Base-by-base conservation (phyloP, 2,113 vertebrate genomes). In the Oncorhynchus nerka region DNA sequence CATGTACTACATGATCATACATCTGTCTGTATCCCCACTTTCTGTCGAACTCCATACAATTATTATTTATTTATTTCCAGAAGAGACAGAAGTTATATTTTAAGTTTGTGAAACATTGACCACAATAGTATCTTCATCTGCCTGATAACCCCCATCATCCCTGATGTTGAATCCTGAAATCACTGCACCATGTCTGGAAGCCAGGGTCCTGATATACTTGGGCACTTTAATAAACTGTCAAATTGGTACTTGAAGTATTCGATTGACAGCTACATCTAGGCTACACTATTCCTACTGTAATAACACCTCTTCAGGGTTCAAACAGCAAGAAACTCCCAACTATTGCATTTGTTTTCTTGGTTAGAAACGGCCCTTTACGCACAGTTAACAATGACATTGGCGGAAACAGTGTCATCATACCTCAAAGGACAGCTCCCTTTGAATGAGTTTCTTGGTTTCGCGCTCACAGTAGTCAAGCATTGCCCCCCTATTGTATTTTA, bases 371-470 rank as follows among this genome's bases (percentile, higher is more conserved):
- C 4, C 0, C 51, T 11, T 45, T 11, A 45, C 2, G 9, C 9
- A 39, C 39, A 66, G 22, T 28, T 26, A 66, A 66, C 12, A 24
- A 11, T 45, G 39, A 30, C 22, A 16, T 66, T 66, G 64, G 28
- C 64, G 34, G 39, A 45, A 45, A 45, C 39, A 39, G 39, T 45
- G 39, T 45, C 39, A 45, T 12, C 70, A n/a, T 92, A 96, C 95
- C 13, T 96, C 94, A 15, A 89, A 0, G 0, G 94, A 91, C 4
- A 88, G 80, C 57, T 96, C 95, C 85, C 89, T 92, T 84, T 92
- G 90, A 3, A 94, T 81, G 1, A 85, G 70, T 16, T 87, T 96
- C 91, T 90, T 95, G 88, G 79, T 88, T 87, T 95, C 93, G 81
- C 91, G 91, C 5, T 92, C 93, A 8, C 91, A 91, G 86, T 92